Evolutionary conservation across 2,797 vertebrate species (phyloP).

Genomic region (Mormyrops attenuatus): DNA sequence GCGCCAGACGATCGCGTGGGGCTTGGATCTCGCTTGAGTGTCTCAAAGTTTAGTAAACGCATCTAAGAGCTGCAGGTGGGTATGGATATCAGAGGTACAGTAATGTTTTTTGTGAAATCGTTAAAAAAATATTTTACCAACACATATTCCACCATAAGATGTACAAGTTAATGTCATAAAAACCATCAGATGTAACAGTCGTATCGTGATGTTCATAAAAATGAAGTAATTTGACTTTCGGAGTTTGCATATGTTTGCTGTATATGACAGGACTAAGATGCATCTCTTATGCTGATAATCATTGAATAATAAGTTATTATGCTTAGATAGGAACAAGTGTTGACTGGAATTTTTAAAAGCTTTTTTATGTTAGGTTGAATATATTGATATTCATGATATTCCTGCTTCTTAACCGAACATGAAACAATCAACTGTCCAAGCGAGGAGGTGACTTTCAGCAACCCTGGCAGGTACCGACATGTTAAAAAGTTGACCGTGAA

Average conservation of each 20-base stretch:
- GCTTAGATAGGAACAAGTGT: background rate
- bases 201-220: background rate
- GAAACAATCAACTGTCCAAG: background rate
- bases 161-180: background rate
- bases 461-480: background rate
- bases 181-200: background rate
- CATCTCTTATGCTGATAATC: background rate
- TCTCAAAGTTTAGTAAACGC: background rate
- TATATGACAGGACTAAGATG: background rate
- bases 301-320: background rate
- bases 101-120: background rate
- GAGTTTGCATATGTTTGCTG: background rate
- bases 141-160: background rate
- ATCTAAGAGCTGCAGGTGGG: background rate
- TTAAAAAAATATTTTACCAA: background rate
- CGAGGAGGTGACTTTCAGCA: background rate
- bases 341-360: background rate
- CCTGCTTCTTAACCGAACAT: background rate
- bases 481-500: background rate
- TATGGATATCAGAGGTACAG: background rate
- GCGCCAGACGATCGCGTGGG: constrained; percentile 42
- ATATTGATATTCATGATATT: background rate
- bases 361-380: background rate
- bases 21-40: constrained; percentile 32
- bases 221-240: background rate